Conservation (phyloP, 1,140 invertebrate genomes). For the Lucilia cuprina region DNA sequence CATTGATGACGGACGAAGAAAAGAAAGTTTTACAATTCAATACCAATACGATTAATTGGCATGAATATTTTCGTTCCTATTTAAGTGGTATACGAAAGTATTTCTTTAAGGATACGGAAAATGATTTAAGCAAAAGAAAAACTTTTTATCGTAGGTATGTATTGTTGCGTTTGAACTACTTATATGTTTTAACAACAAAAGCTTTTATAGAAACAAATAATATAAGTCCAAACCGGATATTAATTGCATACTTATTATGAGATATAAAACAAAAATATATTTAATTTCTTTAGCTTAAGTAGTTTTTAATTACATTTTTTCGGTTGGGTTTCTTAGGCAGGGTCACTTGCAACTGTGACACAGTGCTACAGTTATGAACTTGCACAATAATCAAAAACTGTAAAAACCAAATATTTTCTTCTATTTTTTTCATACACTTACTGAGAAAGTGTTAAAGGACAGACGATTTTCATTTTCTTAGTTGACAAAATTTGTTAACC, state of each 20-base stretch:
- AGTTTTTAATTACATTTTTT: constrained; percentile 61
- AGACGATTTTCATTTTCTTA: too few species aligned
- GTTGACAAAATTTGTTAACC: too few species aligned
- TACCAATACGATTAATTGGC: constrained; percentile 68
- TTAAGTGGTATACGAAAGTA: constrained; percentile 67
- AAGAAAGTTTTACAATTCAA: constrained; percentile 61
- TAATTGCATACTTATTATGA: too few species aligned
- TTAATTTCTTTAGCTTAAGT: constrained; percentile 36
- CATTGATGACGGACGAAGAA: constrained; percentile 47
- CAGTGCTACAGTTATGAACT: neutral
- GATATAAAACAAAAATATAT: neutral
- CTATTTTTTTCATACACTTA: too few species aligned
- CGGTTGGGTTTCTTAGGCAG: neutral
- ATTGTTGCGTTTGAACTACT: too few species aligned
- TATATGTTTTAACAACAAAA: too few species aligned
- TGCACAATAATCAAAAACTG: neutral
- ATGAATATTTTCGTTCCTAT: constrained; percentile 67
- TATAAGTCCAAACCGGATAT: too few species aligned
- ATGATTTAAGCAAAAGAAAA: constrained; percentile 60
- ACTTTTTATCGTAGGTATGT: constrained; percentile 60
- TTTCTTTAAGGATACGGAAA: constrained; percentile 66
- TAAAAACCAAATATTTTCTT: too few species aligned
- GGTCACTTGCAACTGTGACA: neutral
- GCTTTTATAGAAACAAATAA: too few species aligned
- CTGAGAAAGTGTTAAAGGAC: too few species aligned